These are phyloP conservation scores for Synaphobranchus kaupii DNA, from an alignment of 2,797 vertebrate genomes.

Conservation along the genomic window DNA sequence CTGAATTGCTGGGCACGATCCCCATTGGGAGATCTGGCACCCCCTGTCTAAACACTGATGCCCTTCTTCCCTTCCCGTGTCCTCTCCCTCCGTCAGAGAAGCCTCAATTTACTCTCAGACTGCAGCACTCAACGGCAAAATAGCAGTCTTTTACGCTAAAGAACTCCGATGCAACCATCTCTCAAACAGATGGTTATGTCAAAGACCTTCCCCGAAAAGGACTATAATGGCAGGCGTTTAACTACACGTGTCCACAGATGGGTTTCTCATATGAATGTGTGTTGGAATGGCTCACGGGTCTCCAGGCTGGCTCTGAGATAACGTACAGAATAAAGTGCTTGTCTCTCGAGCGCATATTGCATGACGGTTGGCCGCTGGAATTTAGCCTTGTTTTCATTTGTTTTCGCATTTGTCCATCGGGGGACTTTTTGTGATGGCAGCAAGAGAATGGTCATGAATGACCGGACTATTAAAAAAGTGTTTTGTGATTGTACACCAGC, in stretches of 20 bases:
- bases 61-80: conserved; percentile 41
- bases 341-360: conserved; percentile 28
- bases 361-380: background rate
- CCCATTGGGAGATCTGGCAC: conserved; percentile 54
- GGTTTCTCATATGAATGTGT: conserved; percentile 40
- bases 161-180: conserved; percentile 43
- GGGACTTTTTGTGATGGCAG: conserved; percentile 39
- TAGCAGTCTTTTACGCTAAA: conserved; percentile 41
- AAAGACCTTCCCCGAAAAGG: conserved; percentile 46
- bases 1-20: conserved; percentile 58
- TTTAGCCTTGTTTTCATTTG: conserved; percentile 21
- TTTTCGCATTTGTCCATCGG: conserved; percentile 13
- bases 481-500: background rate
- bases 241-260: conserved; percentile 43
- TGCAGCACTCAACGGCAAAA: conserved; percentile 36
- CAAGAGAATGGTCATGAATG: conserved; percentile 25
- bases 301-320: conserved; percentile 38
- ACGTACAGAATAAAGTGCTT: conserved; percentile 29
- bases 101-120: conserved; percentile 47
- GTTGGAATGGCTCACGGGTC: conserved; percentile 26
- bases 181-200: conserved; percentile 50
- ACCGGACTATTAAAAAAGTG: background rate
- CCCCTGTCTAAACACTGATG: conserved; percentile 55
- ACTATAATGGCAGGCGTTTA: conserved; percentile 52
- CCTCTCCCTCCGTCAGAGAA: conserved; percentile 38